phyloP scores from a whole-genome alignment of 2,888 invertebrate species.

The Hylaea fasciaria region DNA sequence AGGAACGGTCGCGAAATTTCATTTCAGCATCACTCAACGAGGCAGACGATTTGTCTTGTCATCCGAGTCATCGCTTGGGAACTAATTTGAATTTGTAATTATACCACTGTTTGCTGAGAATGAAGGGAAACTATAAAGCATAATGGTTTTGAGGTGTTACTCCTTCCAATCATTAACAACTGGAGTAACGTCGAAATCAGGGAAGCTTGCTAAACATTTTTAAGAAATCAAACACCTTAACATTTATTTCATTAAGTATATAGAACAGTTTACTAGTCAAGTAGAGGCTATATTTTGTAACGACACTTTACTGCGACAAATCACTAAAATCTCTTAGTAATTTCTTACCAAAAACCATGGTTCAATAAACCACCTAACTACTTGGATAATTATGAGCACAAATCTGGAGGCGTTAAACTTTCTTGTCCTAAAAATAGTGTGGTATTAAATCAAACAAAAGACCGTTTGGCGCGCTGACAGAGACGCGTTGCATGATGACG shows the following conservation, averaged over 20 bases:
- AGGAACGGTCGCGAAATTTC: conserved; percentile 65
- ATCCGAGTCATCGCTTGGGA: conserved; percentile 64
- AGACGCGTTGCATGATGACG: conserved; percentile 11
- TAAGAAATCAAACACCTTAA: too few relatives aligned
- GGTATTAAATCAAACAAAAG: conserved; percentile 35
- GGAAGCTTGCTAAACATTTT: neutral
- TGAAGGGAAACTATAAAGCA: conserved; percentile 2
- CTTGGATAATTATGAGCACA: conserved; percentile 19
- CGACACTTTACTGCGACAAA: too few relatives aligned
- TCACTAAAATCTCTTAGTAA: neutral
- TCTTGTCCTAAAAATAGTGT: conserved; percentile 26
- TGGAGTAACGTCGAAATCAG: neutral
- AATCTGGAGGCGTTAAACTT: conserved; percentile 28
- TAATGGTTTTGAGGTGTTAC: conserved; percentile 8
- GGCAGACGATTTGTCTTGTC: conserved; percentile 76
- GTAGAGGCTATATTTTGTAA: too few relatives aligned
- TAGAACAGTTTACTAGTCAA: too few relatives aligned
- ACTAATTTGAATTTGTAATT: conserved; percentile 77
- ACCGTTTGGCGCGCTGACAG: conserved; percentile 34
- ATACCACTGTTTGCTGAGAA: conserved; percentile 53
- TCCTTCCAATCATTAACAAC: conserved; percentile 2
- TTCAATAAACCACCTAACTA: conserved; percentile 4
- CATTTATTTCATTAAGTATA: too few relatives aligned
- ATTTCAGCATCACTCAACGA: conserved; percentile 61
- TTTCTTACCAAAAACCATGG: neutral